Percentiles rank a stretch among this genome's conserved stretches.
These are phyloP conservation scores for Thripadectes ignobilis DNA, from an alignment of 2,797 vertebrate species.

Conservation along the genomic window DNA sequence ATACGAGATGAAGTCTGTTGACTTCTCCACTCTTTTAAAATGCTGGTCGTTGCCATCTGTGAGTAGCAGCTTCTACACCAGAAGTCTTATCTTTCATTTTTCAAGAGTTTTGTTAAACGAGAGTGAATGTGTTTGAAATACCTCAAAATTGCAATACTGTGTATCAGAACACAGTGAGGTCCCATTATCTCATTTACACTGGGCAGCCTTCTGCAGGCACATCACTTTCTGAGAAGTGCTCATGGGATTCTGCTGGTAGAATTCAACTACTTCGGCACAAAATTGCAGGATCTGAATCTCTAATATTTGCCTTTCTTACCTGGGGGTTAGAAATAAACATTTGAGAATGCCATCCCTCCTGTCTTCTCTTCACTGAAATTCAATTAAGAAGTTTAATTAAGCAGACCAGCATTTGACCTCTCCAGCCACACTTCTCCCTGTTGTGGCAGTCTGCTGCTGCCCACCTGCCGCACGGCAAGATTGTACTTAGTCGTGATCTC, in stretches of 20 bases:
- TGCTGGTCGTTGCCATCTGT: fast-evolving
- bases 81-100: not conserved
- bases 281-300: not conserved
- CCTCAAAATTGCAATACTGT: not conserved
- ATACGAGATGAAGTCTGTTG: not conserved
- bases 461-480: slow-evolving; percentile 62
- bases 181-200: not conserved
- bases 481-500: not conserved
- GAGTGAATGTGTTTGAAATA: not conserved
- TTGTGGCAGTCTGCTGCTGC: not conserved
- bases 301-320: not conserved
- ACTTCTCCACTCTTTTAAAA: not conserved
- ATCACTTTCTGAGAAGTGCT: not conserved
- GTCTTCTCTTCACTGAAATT: not conserved
- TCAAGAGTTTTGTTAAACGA: not conserved
- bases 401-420: not conserved
- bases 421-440: not conserved
- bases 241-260: not conserved
- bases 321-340: not conserved
- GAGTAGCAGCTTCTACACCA: not conserved
- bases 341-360: not conserved
- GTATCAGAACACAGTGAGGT: not conserved
- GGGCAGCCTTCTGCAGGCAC: not conserved
- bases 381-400: slow-evolving; percentile 16
- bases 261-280: not conserved